Conservation (phyloP, 2,113 vertebrate genomes). For the Uropsilus gracilis region DNA sequence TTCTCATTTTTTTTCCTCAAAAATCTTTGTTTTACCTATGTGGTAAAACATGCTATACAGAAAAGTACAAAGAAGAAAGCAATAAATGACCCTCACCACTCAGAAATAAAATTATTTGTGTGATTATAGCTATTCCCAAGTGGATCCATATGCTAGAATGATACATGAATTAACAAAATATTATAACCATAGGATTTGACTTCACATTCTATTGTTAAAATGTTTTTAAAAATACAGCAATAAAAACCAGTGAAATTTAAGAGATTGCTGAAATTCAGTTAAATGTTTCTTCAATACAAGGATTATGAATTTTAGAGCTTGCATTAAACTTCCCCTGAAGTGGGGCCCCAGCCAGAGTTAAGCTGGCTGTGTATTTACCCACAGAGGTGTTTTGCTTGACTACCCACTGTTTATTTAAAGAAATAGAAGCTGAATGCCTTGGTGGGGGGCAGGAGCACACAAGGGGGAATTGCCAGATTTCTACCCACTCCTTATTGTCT, state of each 20-base stretch:
- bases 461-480: background rate
- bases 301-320: background rate
- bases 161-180: background rate
- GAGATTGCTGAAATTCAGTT: background rate
- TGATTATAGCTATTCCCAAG: background rate
- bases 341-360: background rate
- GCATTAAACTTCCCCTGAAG: background rate
- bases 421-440: background rate
- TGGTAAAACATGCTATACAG: background rate
- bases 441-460: background rate
- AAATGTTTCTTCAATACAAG: background rate
- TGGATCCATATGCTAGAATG: background rate
- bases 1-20: background rate
- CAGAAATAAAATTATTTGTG: conserved; percentile 19
- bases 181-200: background rate
- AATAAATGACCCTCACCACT: background rate
- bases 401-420: background rate
- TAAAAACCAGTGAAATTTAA: background rate
- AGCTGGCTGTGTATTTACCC: background rate
- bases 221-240: background rate
- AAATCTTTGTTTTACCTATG: background rate
- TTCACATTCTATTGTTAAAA: background rate
- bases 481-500: background rate
- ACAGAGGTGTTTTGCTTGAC: background rate
- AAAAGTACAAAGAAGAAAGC: background rate